Evolutionary conservation across 2,888 invertebrate species (phyloP), one percentile per base, ranked within the genome.

Genomic region (Drosophila putrida): DNA sequence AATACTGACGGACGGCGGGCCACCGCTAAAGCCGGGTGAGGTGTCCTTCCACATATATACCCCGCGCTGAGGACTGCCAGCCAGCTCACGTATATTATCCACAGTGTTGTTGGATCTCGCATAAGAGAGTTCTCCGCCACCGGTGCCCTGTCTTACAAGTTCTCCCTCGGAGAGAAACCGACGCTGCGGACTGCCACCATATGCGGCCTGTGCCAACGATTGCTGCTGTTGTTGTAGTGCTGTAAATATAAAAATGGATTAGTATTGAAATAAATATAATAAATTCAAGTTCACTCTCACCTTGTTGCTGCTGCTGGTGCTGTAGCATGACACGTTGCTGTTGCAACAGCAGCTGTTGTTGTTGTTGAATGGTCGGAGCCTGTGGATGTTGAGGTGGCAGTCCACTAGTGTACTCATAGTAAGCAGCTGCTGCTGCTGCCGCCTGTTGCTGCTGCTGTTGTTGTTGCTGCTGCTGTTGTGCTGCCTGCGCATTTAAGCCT

Each of bases 11-110:
- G 78, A 64, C 4, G 82, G 59, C 47, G 81, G 74, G 44, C 79
- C 83, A 39, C 82, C 81, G 51, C 82, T 84, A 49, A 95, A 94
- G 70, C 95, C 94, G 0, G 96, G 95, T 47, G 96, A 96, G 28
- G 95, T 95, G 90, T 96, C 96, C 90, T 96, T 96, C 96, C 96
- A 96, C 94, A 95, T 95, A 91, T 96, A 96, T 57, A 95, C 95
- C 73, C 96, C 95, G 74, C 97, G 94, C 92, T 97, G 97, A 53
- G 97, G 97, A 54, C 96, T 96, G 49, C 97, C 96, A 46, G 97
- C 97, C 88, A 97, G 93, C 92, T 97, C 97, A 74, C 97, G 94
- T 89, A 97, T 97, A 93, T 97, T 97, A 93, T 96, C 97, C 75
- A 96, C 96, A 60, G 96, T 96, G 92, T 95, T 96, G 93, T 95